Base-by-base conservation (phyloP, 2,888 invertebrate species). In the Kuschelorhynchus macadamiae region DNA sequence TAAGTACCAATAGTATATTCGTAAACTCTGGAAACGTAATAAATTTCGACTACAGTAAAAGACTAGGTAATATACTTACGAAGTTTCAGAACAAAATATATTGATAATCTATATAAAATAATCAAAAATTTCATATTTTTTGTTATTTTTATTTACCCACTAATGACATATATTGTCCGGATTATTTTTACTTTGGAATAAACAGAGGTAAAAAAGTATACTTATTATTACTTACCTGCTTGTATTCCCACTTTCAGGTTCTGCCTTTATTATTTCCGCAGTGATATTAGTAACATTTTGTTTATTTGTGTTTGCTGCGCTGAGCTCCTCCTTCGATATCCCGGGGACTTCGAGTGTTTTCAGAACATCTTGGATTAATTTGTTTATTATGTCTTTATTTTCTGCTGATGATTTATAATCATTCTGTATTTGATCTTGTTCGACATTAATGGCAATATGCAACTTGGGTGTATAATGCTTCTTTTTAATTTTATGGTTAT, bases 401-500 rank as follows among this genome's bases (percentile, higher is more conserved):
- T 80, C 80, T 20, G 75, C 75, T 30, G 32, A 12, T 7, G 46
- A 17, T 75, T 55, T 55, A 14, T 25, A 25, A 17, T 55, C 55
- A 14, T 14, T 41, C 16, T 41, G 55, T 0, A 21, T 25, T 11
- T 30, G 12, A 25, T 55, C 42, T 17, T 41, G 42, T 30, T 55
- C 55, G 30, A 55, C 55, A 16, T 55, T 55, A 5, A 55, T 41
- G 17, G 16, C 8, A 33, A 33, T 76, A 12, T 83, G 81, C n/a
- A 79, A 74, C 70, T 83, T 86, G 47, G 80, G 83, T 67, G 74
- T 82, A 72, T 81, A 85, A 78, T 83, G 84, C 56, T 81, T 87
- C 82, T 82, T 85, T 80, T 86, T 85, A 42, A 87, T 87, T 74
- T 86, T 87, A 67, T 88, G 88, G 42, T 86, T 87, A 73, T 87